Base-by-base conservation (phyloP, 2,888 invertebrate genomes). In the Lepidonotus clava region DNA sequence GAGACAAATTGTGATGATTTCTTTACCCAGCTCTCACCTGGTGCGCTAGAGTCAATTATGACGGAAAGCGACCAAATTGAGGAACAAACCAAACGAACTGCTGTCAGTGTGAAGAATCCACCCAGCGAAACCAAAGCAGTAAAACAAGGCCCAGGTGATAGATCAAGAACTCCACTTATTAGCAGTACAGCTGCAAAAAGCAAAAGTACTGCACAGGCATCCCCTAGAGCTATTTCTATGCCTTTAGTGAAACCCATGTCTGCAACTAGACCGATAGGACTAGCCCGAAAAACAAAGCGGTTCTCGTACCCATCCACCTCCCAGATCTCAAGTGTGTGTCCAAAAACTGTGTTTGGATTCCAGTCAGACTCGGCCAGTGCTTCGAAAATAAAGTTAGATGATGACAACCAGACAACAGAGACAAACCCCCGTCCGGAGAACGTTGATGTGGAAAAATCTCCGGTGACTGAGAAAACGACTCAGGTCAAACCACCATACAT, bases 251-350 rank as follows among this genome's bases (percentile, higher is more conserved):
- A 77, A 38, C 21, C 32, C 1, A 6, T 38, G 21, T 6, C 28
- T 1, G 34, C 46, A n/a, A 8, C 80, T 1, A 80, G 46, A 46
- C n/a, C 80, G 0, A 14, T 40, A 18, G 80, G 41, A 6, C 24
- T 36, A 14, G 14, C 53, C n/a, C 84, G 83, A 18, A 86, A 86
- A 40, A 32, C 53, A 28, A 86, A 77, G 40, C 53, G 34, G 38
- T 87, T 87, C 67, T 80, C 67, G 11, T 87, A 87, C 51, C 87
- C 87, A 14, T 77, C 87, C 38, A 84, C 87, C 2, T 61, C 67
- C 40, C 87, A 87, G 67, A 87, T 87, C 21, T 53, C 85, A 56
- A 56, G 36, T 32, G 84, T 84, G 8, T 86, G 86, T 38, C 77
- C 87, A 8, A 86, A 77, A 18, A 76, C 34, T 5, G 67, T 86